Evolutionary conservation across 2,888 invertebrate species (phyloP).

Genomic region (Caenorhabditis sp.): DNA sequence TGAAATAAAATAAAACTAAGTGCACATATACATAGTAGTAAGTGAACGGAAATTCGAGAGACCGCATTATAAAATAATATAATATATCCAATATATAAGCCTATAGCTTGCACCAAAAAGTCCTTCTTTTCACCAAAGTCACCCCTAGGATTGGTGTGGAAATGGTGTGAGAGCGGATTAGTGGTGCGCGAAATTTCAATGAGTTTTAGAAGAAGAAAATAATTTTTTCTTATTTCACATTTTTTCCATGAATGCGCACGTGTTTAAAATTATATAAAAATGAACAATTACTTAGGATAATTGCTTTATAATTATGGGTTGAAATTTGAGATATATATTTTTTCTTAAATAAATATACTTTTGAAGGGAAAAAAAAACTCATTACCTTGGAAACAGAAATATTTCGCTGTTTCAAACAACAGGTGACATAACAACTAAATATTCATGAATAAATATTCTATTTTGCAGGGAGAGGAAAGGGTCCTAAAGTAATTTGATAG

Average conservation of each 20-base stretch:
- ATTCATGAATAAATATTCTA: background rate
- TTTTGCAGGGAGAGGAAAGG: background rate
- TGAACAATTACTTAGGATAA: too few species aligned
- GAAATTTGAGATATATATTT: background rate
- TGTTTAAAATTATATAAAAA: too few species aligned
- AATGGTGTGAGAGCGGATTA: background rate
- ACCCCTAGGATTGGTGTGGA: background rate
- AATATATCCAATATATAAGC: background rate
- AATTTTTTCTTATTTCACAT: too few species aligned
- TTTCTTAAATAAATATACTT: background rate
- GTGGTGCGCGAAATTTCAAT: background rate
- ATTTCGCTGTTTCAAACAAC: background rate
- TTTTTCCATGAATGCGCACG: too few species aligned
- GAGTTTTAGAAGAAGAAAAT: too few species aligned
- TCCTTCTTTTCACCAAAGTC: too few species aligned
- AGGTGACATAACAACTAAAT: background rate
- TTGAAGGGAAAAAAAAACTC: background rate
- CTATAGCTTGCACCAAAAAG: too few species aligned
- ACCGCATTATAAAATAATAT: background rate
- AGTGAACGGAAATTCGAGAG: background rate
- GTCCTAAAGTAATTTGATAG: background rate
- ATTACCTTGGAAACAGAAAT: background rate
- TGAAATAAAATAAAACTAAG: conserved; percentile 1
- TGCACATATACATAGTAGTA: background rate
- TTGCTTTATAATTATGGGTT: too few species aligned